Base-by-base conservation (phyloP, 2,797 vertebrate genomes). In the Xenentodon cancila region DNA sequence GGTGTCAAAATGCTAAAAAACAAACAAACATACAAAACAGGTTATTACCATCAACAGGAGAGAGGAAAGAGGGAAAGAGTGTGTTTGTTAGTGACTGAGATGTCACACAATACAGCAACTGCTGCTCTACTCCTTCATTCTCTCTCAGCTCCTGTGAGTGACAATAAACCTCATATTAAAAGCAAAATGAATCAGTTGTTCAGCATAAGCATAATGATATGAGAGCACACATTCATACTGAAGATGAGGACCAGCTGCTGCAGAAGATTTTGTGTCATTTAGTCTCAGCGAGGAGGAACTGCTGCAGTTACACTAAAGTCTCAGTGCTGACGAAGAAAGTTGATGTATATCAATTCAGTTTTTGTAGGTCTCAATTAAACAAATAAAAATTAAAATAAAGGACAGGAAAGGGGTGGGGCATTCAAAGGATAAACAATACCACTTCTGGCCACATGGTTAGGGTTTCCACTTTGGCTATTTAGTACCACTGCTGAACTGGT, bases 151-250 rank as follows among this genome's bases (percentile, higher is more conserved):
- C 81, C 64, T 52, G 59, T 65, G 68, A 77, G 88, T 48, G 72
- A 71, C 71, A 88, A 92, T 89, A 89, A 75, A 89, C 86, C 64
- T 81, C 16, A 62, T 84, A 82, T 84, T 88, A 79, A 87, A 72
- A 83, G 78, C 80, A 81, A 80, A 85, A 77, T 75, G 0, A 81
- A 78, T 81, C 69, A 62, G 60, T 75, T 7, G 42, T 82, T 85
- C 63, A 87, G 89, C 79, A 73, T 82, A 65, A 81, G 80, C 85
- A 46, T 84, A 67, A 64, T 18, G 45, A 53, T 56, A 56, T 20
- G 43, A 76, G 57, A 81, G 82, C 83, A 69, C 62, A 72, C 76
- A 79, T 79, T 87, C 85, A 82, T 52, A 81, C 82, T 49, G 69
- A 56, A 44, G 69, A 74, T 50, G 58, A 83, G 77, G 64, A 53